Evolutionary conservation across 1,140 invertebrate genomes (phyloP).

Genomic region (Drosophila trapezifrons): DNA sequence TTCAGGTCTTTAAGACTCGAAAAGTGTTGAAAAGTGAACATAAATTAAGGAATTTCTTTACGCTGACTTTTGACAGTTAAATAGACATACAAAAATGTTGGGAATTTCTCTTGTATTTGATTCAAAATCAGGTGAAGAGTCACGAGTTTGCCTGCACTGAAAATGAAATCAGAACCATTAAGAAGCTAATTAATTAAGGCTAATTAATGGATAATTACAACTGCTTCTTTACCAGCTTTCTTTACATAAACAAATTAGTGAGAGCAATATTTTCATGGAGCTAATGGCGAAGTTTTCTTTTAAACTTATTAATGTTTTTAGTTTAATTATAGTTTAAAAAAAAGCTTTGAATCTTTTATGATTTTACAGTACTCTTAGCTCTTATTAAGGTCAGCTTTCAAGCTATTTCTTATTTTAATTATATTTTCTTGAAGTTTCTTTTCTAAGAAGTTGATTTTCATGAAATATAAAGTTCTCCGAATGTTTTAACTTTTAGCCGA

Average conservation of each 20-base stretch:
- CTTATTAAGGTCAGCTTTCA: background rate
- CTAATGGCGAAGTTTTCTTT: background rate
- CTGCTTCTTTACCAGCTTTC: background rate
- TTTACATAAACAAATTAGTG: background rate
- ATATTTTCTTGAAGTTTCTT: background rate
- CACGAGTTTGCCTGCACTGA: conserved; percentile 3
- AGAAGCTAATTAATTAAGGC: background rate
- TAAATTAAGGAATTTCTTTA: conserved; percentile 3
- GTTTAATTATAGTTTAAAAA: background rate
- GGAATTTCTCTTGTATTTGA: background rate
- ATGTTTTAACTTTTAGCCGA: background rate
- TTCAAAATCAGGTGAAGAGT: background rate
- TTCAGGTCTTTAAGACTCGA: background rate
- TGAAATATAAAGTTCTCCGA: background rate
- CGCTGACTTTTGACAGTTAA: background rate
- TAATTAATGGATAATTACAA: too few relatives aligned
- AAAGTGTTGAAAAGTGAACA: background rate
- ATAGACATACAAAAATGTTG: conserved; percentile 1
- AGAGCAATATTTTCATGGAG: background rate
- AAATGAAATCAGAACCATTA: background rate
- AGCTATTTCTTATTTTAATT: background rate
- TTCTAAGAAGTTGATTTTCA: too few relatives aligned
- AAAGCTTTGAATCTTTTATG: background rate
- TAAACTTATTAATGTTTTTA: background rate
- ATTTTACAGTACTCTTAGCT: background rate